A percentile compares a stretch with the other conserved stretches of the same genome.
Conservation (phyloP, 2,797 vertebrate genomes). For the Masticophis lateralis region DNA sequence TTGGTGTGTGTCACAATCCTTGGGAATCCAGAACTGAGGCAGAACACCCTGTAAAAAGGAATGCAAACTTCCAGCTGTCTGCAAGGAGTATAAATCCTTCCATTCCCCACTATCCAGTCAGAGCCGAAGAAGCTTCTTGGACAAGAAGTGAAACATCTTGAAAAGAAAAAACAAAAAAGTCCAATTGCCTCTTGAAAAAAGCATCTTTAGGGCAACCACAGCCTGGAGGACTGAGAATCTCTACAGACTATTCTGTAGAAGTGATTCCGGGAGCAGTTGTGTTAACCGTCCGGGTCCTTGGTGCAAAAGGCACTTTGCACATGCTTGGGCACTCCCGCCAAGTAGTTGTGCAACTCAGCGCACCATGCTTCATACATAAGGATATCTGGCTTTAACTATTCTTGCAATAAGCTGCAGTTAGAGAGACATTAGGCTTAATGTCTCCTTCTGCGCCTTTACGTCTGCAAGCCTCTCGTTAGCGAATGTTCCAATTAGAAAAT, state of each 20-base stretch:
- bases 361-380: background rate
- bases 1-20: no score
- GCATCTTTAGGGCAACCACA: no score
- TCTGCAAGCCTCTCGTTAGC: background rate
- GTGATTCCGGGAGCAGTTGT: background rate
- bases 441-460: background rate
- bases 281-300: background rate
- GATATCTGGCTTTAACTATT: background rate
- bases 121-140: no score
- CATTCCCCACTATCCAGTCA: no score
- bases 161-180: no score
- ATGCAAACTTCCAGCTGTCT: no score
- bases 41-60: no score
- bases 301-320: background rate
- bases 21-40: no score
- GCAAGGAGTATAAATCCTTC: no score
- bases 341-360: background rate
- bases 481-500: background rate
- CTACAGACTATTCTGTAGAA: background rate
- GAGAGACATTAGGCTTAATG: background rate
- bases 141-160: no score
- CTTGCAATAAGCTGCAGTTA: background rate
- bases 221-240: no score
- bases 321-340: background rate
- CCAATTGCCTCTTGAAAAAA: no score